Base-by-base conservation (phyloP, 2,888 invertebrate genomes). In the Megastigmus dorsalis region DNA sequence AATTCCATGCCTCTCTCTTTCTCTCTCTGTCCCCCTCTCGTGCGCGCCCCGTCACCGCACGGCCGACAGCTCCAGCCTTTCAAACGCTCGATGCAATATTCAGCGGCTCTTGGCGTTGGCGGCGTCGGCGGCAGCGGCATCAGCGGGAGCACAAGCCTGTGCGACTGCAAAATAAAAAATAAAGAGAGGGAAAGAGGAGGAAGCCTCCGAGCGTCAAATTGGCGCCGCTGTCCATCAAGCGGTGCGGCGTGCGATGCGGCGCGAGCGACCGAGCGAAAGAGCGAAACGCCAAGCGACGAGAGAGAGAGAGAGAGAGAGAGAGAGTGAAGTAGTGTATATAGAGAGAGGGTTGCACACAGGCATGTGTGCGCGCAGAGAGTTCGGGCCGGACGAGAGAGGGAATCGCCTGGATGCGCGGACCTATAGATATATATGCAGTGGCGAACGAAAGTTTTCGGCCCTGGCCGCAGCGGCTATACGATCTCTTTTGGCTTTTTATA, bases 201-300 rank as follows among this genome's bases (percentile, higher is more conserved):
- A 79, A 82, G 84, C 85, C 83, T 83, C 84, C 82, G 82, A 87
- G 84, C 87, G 87, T 86, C 87, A 87, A 87, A 87, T 87, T 86
- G 87, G 87, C 87, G 87, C 87, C 87, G 87, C 87, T 87, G 87
- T 86, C 87, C 87, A 87, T 87, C 88, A 86, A 82, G 82, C 83
- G 84, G 82, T 82, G 83, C 79, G 78, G 70, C 73, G 72, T 78
- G 80, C 79, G 80, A 79, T 79, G 78, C 77, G 77, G n/a, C 77
- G 75, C 69, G 75, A 74, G 66, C 48, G 41, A 65, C 20, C 20
- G 15, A 43, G 33, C 20, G 15, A 15, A 26, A 33, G 15, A 6
- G 36, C 7, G 50, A 10, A 36, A 48, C 52, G 52, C 52, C 52
- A 30, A 41, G 62, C 13, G 55, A 33, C 33, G 59, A 75, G 76